Evolutionary conservation across 2,113 vertebrate species (phyloP), one percentile per base, ranked within the genome.

Genomic region (Pipra filicauda): DNA sequence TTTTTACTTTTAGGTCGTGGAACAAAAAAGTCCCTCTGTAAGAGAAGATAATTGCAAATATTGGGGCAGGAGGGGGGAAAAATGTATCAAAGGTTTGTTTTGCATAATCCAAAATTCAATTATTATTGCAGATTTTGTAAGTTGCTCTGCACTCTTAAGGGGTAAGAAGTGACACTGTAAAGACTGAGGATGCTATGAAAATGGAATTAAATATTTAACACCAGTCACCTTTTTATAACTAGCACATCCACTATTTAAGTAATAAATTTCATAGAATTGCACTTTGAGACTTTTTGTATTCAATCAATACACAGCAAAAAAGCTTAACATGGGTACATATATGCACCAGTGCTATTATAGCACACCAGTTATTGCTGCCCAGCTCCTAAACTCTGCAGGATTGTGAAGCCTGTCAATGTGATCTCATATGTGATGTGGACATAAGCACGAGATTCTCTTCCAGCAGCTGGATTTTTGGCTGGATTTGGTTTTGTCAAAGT

Each of bases 221-320:
- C 73, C 55, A 72, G 23, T 35, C 94, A 95, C 89, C 26, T 79
- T 94, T 94, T 92, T 96, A 93, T 73, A 88, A 86, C 44, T 87
- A 82, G 78, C 52, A 87, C 73, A 54, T n/a, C 35, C 74, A 95
- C 62, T 75, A 81, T 88, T 95, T 96, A 88, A 85, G 82, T 49
- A 97, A 96, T 94, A 97, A 97, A 97, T 65, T 57, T 91, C 67
- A 94, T 69, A 94, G 89, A 97, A 93, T 65, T 94, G 97, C 97
- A 97, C 35, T 93, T 74, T 10, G 67, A 79, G 94, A n/a, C 73
- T 95, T 58, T 43, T 78, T 86, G 74, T 96, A 31, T 79, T 95
- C n/a, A 15, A 23, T 93, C 62, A 79, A 21, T 46, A 37, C 24
- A 12, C 6, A 10, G 35, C 12, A 55, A 65, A 81, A 44, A 57